Evolutionary conservation across 92 coral and sea anemone genomes (phyloP).

Genomic region (Parazoanthus atlanticus): DNA sequence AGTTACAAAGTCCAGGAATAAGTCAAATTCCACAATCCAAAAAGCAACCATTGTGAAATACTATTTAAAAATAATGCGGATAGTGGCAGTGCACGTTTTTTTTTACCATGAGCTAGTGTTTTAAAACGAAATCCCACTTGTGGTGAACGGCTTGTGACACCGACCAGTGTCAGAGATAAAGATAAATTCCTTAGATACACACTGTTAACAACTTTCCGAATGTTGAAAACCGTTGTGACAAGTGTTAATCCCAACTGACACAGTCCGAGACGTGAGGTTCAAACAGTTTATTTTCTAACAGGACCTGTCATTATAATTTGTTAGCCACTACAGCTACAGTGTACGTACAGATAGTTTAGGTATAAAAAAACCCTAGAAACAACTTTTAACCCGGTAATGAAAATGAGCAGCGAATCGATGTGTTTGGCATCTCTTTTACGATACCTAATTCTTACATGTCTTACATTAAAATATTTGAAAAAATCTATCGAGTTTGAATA

Average conservation of each 20-base stretch:
- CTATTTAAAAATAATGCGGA: background rate
- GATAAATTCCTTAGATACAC: background rate
- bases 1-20: background rate
- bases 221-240: background rate
- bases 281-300: background rate
- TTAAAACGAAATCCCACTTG: background rate
- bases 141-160: too few species aligned
- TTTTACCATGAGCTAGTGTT: background rate
- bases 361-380: constrained; percentile 1
- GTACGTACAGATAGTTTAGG: background rate
- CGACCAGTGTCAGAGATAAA: too few species aligned
- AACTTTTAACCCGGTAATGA: background rate
- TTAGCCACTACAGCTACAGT: background rate
- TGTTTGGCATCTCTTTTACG: background rate
- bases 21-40: background rate
- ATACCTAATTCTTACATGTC: constrained; percentile 8
- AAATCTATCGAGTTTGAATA: background rate
- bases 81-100: background rate
- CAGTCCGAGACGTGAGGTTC: background rate
- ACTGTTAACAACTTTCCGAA: background rate
- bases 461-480: constrained; percentile 28
- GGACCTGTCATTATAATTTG: constrained; percentile 7
- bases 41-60: background rate
- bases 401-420: background rate
- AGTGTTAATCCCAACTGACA: background rate